Evolutionary conservation across 1,140 invertebrate genomes (phyloP).

Genomic region (Potamilus streckersoni): DNA sequence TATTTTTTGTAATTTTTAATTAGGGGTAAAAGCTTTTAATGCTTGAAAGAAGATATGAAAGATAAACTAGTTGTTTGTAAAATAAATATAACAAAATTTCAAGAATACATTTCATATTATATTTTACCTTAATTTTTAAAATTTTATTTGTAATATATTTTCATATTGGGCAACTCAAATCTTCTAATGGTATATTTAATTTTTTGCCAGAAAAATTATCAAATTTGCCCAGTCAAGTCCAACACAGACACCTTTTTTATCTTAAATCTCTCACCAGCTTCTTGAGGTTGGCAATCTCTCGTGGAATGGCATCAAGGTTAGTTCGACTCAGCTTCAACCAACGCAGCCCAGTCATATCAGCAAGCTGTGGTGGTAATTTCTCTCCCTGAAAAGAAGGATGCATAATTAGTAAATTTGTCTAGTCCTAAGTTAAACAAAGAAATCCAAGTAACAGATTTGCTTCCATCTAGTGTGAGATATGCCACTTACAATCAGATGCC

Average conservation of each 20-base stretch:
- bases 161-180: not conserved
- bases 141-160: too few species aligned
- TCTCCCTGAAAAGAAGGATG: slow-evolving; percentile 7
- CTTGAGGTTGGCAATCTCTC: slow-evolving; percentile 92
- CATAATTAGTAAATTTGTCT: not conserved
- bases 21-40: too few species aligned
- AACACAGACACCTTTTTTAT: not conserved
- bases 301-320: slow-evolving; percentile 87
- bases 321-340: slow-evolving; percentile 98
- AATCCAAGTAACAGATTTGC: too few species aligned
- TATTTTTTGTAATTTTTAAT: too few species aligned
- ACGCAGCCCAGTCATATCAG: slow-evolving; percentile 95
- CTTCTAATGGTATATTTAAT: not conserved
- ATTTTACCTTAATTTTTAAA: too few species aligned
- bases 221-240: not conserved
- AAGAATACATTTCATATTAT: too few species aligned
- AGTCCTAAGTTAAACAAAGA: too few species aligned
- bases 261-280: slow-evolving; percentile 80
- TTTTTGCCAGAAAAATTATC: not conserved
- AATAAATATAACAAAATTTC: too few species aligned
- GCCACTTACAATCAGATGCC: too few species aligned
- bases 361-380: slow-evolving; percentile 83
- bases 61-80: too few species aligned
- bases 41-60: too few species aligned
- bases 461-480: too few species aligned